Base-by-base conservation (phyloP, 2,888 invertebrate species). In the Eupithecia centaureata region DNA sequence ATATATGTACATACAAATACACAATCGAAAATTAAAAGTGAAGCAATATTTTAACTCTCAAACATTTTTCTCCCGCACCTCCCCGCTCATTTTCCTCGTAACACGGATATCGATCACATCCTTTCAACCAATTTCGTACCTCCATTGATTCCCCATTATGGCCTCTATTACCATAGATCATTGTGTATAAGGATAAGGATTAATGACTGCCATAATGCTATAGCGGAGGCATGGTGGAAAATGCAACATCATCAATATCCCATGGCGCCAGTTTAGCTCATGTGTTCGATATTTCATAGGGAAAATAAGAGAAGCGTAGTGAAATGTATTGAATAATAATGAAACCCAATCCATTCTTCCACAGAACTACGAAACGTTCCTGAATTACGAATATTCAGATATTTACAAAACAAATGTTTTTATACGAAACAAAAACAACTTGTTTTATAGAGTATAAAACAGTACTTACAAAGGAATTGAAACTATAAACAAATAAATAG, bases 201-300 rank as follows among this genome's bases (percentile, higher is more conserved):
- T 70, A 73, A 73, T 70, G 72, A 61, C 35, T 54, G 35, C 70
- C 61, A 38, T 67, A 67, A 67, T 65, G 58, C 27, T 51, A 70
- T 71, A 67, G 61, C 58, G 70, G 59, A 42, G 62, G 59, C 67
- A 56, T 61, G 63, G 61, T 61, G 42, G 33, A 65, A 68, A 63
- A 64, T 52, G 67, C 67, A 47, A 38, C 71, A 63, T 70, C 72
- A 74, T 74, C 70, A 70, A 74, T 72, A 71, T 38, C 38, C 61
- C 59, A 35, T 51, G 61, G 58, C 70, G 68, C 63, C 68, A 63
- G 60, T 38, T 65, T 28, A 65, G 61, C 66, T 62, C 35, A 65
- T 25, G 33, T n/a, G 47, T 63, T 58, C 67, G 47, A 73, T 73
- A 67, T 67, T 67, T 71, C 63, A 68, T 22, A 56, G 52, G 25